A percentile compares a stretch with the other conserved stretches of the same genome.
These are phyloP conservation scores for Eubasilissa splendida DNA, from an alignment of 2,888 invertebrate species.

Conservation along the genomic window DNA sequence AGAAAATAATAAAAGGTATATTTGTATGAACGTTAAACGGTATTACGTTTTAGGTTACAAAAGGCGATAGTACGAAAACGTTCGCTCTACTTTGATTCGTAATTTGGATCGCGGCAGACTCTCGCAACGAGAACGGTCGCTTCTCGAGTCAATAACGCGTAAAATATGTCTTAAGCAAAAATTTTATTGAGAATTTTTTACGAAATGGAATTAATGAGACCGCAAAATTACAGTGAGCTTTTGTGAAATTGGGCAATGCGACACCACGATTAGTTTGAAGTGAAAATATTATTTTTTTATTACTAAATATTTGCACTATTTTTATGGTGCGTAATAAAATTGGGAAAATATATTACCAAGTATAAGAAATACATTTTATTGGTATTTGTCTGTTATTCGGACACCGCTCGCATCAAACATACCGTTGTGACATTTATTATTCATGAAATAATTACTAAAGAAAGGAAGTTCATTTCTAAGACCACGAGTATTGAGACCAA, in stretches of 20 bases:
- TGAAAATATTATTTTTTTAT: too few relatives aligned
- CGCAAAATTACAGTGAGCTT: conserved; percentile 32
- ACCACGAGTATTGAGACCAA: too few relatives aligned
- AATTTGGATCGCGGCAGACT: not conserved
- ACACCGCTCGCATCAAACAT: too few relatives aligned
- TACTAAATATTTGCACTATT: too few relatives aligned
- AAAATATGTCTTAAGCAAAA: conserved; percentile 36
- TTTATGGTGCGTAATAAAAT: too few relatives aligned
- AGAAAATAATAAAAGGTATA: not conserved
- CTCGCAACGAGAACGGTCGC: not conserved
- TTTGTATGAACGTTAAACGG: not conserved
- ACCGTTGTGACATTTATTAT: too few relatives aligned
- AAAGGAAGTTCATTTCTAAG: too few relatives aligned
- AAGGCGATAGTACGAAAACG: conserved; percentile 4
- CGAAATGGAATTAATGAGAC: conserved; percentile 42
- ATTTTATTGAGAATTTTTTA: conserved; percentile 30
- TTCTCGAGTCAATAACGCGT: conserved; percentile 41
- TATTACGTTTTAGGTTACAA: conserved; percentile 5
- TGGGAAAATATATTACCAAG: too few relatives aligned
- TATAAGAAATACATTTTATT: too few relatives aligned
- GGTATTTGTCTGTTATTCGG: too few relatives aligned
- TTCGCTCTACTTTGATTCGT: conserved; percentile 25
- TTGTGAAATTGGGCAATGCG: conserved; percentile 10
- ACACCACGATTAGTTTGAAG: not conserved
- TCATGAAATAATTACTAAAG: too few relatives aligned